phyloP scores from a whole-genome alignment of 2,888 invertebrate species.

The Rhagonycha fulva region DNA sequence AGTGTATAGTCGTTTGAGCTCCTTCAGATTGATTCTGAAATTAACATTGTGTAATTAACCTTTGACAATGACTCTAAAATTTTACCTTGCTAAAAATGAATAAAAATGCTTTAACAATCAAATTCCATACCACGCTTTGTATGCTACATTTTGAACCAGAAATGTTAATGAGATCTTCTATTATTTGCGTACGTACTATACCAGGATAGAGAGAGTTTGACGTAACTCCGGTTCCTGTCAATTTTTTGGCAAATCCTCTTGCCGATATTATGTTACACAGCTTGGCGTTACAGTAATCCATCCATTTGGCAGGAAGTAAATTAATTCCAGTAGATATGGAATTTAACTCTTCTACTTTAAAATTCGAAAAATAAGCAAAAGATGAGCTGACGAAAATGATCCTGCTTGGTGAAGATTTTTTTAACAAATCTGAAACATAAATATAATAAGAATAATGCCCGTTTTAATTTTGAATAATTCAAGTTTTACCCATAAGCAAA shows the following conservation, averaged over 20 bases:
- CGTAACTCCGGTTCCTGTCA: constrained; percentile 46
- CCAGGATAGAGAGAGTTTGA: constrained; percentile 53
- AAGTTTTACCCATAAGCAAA: neutral
- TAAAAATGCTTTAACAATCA: too few relatives aligned
- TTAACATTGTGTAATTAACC: neutral
- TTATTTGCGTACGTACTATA: too few relatives aligned
- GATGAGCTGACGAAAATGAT: constrained; percentile 49
- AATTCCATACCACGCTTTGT: too few relatives aligned
- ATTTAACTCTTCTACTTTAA: constrained; percentile 38
- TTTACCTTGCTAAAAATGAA: too few relatives aligned
- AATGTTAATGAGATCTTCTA: too few relatives aligned
- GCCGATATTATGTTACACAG: constrained; percentile 50
- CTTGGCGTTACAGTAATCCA: constrained; percentile 48
- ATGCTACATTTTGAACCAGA: too few relatives aligned
- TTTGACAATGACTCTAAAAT: too few relatives aligned
- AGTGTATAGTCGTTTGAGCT: neutral
- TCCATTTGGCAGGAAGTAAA: constrained; percentile 9
- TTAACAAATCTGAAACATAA: constrained; percentile 38
- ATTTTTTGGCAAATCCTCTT: constrained; percentile 47
- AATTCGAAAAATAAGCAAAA: constrained; percentile 40
- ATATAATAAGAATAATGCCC: neutral
- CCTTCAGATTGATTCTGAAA: neutral
- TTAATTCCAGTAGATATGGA: neutral
- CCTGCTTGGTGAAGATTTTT: constrained; percentile 48
- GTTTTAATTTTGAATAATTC: neutral